Base-by-base conservation (phyloP, 2,113 vertebrate species). In the Rhegmatorhina hoffmannsi region DNA sequence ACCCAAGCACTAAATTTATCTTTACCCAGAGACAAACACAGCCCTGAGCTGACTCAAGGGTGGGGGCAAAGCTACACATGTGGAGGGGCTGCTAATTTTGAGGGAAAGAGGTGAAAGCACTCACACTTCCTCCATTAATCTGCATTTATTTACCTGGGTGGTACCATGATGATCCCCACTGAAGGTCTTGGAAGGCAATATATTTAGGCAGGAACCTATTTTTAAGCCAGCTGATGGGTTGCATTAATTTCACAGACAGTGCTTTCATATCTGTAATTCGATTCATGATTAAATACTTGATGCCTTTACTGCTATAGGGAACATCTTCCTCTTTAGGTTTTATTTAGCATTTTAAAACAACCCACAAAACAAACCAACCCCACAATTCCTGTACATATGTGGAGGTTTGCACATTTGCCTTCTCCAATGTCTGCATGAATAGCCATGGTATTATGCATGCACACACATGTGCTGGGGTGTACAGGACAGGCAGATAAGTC, bases 11-110 rank as follows among this genome's bases (percentile, higher is more conserved):
- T 81, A 64, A 87, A 92, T 92, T 86, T 93, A 84, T 93, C 84
- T 56, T 78, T 75, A 90, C 56, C 73, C 92, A 81, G 86, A 90
- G 86, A 85, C 79, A 88, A 93, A 55, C 17, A n/a, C 63, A 78
- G 60, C 80, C 73, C 86, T 90, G 87, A 72, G 40, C 34, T 44
- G 68, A 44, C 77, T 91, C 4, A 2, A 40, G 67, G 62, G 72
- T 86, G 17, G 70, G 80, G 90, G 46, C 52, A 78, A 60, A 55
- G 56, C 72, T 89, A 68, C 38, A 18, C 33, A 88, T 17, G 47
- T 3, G 10, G 55, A 4, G 4, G 17, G 73, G 63, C 70, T 69
- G 94, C 75, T 80, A 17, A 7, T 69, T 88, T 31, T 38, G 56
- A 63, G 69, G 29, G 69, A 67, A 44, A 7, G 7, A 55, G 63